Base-by-base conservation (phyloP, 2,888 invertebrate genomes). In the Cacoxenus indagator region DNA sequence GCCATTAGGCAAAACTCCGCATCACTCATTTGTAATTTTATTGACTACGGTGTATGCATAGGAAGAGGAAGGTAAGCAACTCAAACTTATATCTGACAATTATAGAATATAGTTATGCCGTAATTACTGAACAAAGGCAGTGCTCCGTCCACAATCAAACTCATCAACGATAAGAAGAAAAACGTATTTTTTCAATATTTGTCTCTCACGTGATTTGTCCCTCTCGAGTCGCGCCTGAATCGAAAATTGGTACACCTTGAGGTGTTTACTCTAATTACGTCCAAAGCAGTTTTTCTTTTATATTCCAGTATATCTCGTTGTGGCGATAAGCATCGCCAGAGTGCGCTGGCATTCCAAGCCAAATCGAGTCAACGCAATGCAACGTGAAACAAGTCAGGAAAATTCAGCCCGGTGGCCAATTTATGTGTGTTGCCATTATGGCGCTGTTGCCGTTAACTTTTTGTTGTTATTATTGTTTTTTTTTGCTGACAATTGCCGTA, bases 251-350 rank as follows among this genome's bases (percentile, higher is more conserved):
- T 55, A 26, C 55, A 55, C 55, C 55, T 55, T 55, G 55, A 55
- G 55, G 55, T 55, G 55, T 55, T 55, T 55, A 27, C 55, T 55
- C 55, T 55, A 55, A 55, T 55, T 55, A 55, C 55, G 27, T 24
- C 26, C 55, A 55, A 27, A 55, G 27, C 27, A 1, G 3, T 19
- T 43, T 9, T 43, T 43, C 14, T 43, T 43, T 0, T 3, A 43
- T 43, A 5, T 22, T 22, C 22, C 4, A 17, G 22, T 22, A 8
- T 51, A 14, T 51, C 17, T 17, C 48, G 19, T 19, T 19, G 48
- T 51, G 22, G 9, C 48, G 48, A 51, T 51, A 51, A 51, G 19
- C 48, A 22, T 51, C 48, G 37, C 37, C n/a, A n/a, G n/a, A n/a
- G n/a, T n/a, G 4, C 37, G 37, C 37, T 19, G 22, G 48, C 48